Evolutionary conservation across 2,888 invertebrate genomes (phyloP).

Genomic region (Rhogogaster chlorosoma): DNA sequence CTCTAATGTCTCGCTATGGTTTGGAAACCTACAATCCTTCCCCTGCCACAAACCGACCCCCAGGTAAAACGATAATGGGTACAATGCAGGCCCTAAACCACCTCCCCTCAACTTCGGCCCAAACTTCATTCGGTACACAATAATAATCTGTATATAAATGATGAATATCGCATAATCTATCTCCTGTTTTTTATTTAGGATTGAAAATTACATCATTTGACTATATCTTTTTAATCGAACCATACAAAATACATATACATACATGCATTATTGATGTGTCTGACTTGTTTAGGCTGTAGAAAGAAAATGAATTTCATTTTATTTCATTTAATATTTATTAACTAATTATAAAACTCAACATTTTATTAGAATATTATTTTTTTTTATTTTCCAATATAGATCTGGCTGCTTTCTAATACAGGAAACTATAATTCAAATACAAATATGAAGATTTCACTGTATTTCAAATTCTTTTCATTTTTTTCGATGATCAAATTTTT

Average conservation of each 20-base stretch:
- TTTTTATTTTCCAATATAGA: background rate
- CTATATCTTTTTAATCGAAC: background rate
- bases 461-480: background rate
- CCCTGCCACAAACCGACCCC: slow-evolving; percentile 72
- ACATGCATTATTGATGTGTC: slow-evolving; percentile 26
- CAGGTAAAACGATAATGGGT: slow-evolving; percentile 72
- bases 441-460: background rate
- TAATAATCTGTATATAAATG: slow-evolving; percentile 55
- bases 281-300: slow-evolving; percentile 8
- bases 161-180: slow-evolving; percentile 4
- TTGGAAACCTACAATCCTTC: slow-evolving; percentile 74
- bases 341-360: background rate
- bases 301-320: background rate
- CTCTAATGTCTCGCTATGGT: slow-evolving; percentile 79
- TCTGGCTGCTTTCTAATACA: background rate
- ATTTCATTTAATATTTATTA: background rate
- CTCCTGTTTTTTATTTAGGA: slow-evolving; percentile 20
- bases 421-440: background rate
- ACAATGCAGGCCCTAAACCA: slow-evolving; percentile 70
- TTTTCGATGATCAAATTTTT: background rate
- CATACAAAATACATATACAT: background rate
- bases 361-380: background rate
- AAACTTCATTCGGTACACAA: slow-evolving; percentile 41
- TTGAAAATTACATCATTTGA: background rate
- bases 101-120: slow-evolving; percentile 69